Conservation (phyloP, 2,888 invertebrate species). For the Caenorhabditis sp. region DNA sequence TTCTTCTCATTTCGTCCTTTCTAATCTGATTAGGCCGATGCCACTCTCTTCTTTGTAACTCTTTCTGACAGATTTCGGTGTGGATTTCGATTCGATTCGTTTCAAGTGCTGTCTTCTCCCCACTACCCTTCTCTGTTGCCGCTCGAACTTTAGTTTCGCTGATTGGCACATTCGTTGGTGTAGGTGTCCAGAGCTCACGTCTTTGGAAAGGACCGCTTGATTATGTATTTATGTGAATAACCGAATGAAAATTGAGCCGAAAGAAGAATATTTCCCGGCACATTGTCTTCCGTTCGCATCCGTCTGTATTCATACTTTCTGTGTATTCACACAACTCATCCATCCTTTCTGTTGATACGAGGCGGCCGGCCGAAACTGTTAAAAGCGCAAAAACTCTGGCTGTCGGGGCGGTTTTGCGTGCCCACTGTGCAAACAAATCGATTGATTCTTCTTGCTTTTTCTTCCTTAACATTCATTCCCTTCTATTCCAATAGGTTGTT, state of each 20-base stretch:
- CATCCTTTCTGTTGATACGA: conserved; percentile 23
- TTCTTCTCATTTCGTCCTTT: conserved; percentile 3
- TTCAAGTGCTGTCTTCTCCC: not conserved
- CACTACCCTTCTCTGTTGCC: too few relatives aligned
- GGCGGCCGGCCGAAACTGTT: conserved; percentile 49
- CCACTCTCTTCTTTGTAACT: conserved; percentile 14
- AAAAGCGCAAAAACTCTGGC: conserved; percentile 49
- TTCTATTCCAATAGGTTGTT: too few relatives aligned
- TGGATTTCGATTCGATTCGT: too few relatives aligned
- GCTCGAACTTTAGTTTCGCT: too few relatives aligned
- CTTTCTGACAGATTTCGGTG: conserved; percentile 25
- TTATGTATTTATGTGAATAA: conserved; percentile 3
- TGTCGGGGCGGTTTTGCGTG: not conserved
- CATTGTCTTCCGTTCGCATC: not conserved
- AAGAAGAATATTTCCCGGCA: too few relatives aligned
- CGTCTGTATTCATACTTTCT: not conserved
- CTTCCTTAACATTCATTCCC: conserved; percentile 22
- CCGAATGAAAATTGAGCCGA: not conserved
- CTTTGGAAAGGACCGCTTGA: not conserved
- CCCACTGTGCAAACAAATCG: conserved; percentile 47
- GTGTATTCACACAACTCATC: not conserved
- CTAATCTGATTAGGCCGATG: conserved; percentile 23
- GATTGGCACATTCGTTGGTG: too few relatives aligned
- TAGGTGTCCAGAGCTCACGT: too few relatives aligned
- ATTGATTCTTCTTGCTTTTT: conserved; percentile 19